A percentile compares a stretch with the other conserved stretches of the same genome.
Conservation (phyloP, 2,113 vertebrate species). For the Mesembrinibis cayennensis region DNA sequence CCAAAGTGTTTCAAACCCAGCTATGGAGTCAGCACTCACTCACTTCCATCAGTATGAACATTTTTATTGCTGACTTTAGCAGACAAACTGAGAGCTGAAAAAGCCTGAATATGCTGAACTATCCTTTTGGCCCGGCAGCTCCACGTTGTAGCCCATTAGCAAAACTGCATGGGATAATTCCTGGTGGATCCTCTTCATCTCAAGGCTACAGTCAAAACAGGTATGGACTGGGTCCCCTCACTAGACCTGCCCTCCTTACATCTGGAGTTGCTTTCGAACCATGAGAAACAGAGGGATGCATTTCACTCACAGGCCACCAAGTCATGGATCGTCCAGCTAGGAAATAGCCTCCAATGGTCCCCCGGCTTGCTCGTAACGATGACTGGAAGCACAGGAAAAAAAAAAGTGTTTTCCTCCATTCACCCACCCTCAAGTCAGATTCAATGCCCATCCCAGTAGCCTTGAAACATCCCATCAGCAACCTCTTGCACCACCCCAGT, state of each 20-base stretch:
- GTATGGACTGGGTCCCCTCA: too few relatives aligned
- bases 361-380: slow-evolving; percentile 81
- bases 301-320: slow-evolving; percentile 92
- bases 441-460: background rate
- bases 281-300: background rate
- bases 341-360: slow-evolving; percentile 91
- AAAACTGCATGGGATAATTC: background rate
- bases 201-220: background rate
- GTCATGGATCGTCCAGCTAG: slow-evolving; percentile 91
- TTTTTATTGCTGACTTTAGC: background rate
- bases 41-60: background rate
- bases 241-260: background rate
- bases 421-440: background rate
- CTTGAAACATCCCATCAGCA: background rate
- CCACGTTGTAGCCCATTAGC: background rate
- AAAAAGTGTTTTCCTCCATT: background rate
- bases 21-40: background rate
- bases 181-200: background rate
- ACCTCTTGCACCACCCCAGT: background rate
- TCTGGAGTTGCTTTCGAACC: background rate
- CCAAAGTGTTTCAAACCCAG: background rate
- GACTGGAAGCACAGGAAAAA: slow-evolving; percentile 74
- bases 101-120: background rate
- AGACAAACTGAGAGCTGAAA: background rate
- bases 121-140: background rate